phyloP scores from a whole-genome alignment of 2,797 vertebrate species.

The Sebastes cheni region DNA sequence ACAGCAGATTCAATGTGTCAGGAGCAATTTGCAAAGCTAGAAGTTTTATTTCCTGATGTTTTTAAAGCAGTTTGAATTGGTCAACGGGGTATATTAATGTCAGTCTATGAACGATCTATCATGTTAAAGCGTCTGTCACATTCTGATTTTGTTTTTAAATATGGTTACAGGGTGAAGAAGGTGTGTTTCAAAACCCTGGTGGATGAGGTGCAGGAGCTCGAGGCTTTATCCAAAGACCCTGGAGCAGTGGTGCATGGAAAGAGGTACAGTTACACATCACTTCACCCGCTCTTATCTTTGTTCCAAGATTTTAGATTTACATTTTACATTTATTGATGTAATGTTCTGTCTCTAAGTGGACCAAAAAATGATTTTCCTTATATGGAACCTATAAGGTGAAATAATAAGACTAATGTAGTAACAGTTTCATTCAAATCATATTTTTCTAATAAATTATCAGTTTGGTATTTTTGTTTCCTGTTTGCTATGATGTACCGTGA shows the following conservation, averaged over 20 bases:
- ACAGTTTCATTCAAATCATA: neutral
- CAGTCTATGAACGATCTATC: neutral
- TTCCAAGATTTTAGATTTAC: neutral
- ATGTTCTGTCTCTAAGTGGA: neutral
- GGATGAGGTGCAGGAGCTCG: constrained; percentile 97
- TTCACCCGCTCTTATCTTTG: neutral
- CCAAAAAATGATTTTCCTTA: neutral
- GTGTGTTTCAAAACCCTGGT: constrained; percentile 94
- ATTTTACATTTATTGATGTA: neutral
- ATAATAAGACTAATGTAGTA: neutral
- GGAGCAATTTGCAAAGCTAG: constrained; percentile 16
- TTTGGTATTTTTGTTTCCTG: neutral
- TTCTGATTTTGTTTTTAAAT: neutral
- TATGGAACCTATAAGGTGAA: neutral
- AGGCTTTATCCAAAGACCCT: constrained; percentile 95
- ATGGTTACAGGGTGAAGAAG: constrained; percentile 87
- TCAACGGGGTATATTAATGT: neutral
- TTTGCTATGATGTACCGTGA: neutral
- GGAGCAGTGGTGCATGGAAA: constrained; percentile 96
- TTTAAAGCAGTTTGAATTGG: neutral
- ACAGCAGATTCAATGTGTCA: constrained; percentile 34
- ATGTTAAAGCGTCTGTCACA: constrained; percentile 6
- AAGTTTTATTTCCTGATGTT: constrained; percentile 6
- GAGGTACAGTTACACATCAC: constrained; percentile 81
- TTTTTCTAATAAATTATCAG: neutral